Evolutionary conservation across 2,888 invertebrate species (phyloP).

Genomic region (Agelastica alni): DNA sequence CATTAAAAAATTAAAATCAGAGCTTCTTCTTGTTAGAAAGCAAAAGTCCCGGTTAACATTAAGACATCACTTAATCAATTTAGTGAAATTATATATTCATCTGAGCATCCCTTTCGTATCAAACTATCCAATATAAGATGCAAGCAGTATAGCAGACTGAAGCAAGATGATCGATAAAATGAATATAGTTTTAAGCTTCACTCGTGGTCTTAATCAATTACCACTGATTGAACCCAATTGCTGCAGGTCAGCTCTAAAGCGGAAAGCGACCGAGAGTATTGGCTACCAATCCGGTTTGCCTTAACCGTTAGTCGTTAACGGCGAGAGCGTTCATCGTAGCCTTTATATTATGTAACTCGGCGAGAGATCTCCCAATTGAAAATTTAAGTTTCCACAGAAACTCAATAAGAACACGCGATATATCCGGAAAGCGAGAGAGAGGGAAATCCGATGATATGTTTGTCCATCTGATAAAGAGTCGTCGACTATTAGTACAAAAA

Average conservation of each 20-base stretch:
- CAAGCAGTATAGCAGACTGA: constrained; percentile 38
- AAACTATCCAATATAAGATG: too few relatives aligned
- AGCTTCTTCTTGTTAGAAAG: too few relatives aligned
- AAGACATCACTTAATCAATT: too few relatives aligned
- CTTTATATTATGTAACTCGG: constrained; percentile 17
- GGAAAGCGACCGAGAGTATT: constrained; percentile 30
- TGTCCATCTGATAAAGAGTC: neutral
- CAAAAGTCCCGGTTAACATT: too few relatives aligned
- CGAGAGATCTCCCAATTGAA: constrained; percentile 18
- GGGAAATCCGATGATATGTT: constrained; percentile 2
- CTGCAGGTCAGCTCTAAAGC: constrained; percentile 47
- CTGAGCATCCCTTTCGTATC: too few relatives aligned
- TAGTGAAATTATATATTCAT: too few relatives aligned
- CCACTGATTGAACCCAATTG: constrained; percentile 56
- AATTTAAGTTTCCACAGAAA: constrained; percentile 15
- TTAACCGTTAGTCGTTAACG: constrained; percentile 23
- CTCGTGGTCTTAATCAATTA: constrained; percentile 56
- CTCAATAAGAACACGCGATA: constrained; percentile 6
- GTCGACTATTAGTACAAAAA: too few relatives aligned
- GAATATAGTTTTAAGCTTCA: constrained; percentile 46
- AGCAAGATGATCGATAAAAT: constrained; percentile 46
- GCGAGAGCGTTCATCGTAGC: constrained; percentile 13
- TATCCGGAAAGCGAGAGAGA: constrained; percentile 4
- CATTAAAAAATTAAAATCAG: too few relatives aligned
- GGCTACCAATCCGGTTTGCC: constrained; percentile 31